Percentiles rank a stretch among this genome's conserved stretches.
Evolutionary conservation across 2,888 invertebrate genomes (phyloP).

Genomic region (Lathronympha strigana): DNA sequence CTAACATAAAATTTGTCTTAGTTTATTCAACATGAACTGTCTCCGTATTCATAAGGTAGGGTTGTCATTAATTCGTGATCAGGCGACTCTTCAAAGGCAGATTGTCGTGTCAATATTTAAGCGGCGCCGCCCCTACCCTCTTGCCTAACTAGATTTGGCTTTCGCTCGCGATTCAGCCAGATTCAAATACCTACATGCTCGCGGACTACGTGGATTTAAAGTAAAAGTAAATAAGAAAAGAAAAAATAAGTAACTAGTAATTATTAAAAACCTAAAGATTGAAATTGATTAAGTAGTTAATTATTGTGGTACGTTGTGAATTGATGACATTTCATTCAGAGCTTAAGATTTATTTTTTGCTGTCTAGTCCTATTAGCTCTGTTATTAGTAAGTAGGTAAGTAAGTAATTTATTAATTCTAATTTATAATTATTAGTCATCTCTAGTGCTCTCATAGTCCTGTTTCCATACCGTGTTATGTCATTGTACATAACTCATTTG

Average conservation of each 20-base stretch:
- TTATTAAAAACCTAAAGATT: not conserved
- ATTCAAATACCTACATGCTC: not conserved
- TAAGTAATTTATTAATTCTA: too few relatives aligned
- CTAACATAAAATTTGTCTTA: not conserved
- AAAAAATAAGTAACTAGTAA: not conserved
- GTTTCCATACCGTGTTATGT: too few relatives aligned
- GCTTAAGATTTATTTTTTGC: too few relatives aligned
- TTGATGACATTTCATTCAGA: too few relatives aligned
- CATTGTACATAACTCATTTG: too few relatives aligned
- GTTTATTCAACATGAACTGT: not conserved
- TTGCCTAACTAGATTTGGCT: constrained; percentile 34
- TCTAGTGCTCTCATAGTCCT: too few relatives aligned
- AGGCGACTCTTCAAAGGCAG: constrained; percentile 54
- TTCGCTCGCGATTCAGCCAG: constrained; percentile 22
- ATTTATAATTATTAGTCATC: too few relatives aligned
- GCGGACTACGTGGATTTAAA: not conserved
- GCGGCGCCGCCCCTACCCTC: constrained; percentile 30
- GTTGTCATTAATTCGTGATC: constrained; percentile 47
- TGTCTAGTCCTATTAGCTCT: too few relatives aligned
- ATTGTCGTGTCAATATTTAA: constrained; percentile 74
- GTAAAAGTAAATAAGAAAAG: not conserved
- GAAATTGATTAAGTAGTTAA: too few relatives aligned
- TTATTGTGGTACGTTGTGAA: too few relatives aligned
- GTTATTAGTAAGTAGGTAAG: too few relatives aligned
- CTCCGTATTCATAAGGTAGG: constrained; percentile 20